Evolutionary conservation across 2,113 vertebrate genomes (phyloP).

Genomic region (Neolamprologus brichardi): DNA sequence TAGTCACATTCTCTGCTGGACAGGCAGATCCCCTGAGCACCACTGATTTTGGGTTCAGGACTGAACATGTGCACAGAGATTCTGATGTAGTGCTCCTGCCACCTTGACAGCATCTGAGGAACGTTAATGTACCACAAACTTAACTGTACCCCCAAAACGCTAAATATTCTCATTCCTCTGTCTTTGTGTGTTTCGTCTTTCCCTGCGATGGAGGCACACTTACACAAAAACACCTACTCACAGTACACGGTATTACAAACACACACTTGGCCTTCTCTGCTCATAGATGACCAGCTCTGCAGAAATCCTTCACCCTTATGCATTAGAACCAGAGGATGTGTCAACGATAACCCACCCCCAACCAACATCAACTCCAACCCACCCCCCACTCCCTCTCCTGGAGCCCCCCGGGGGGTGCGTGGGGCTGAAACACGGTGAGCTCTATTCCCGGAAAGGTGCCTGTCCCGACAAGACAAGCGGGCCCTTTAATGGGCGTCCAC

Average conservation of each 20-base stretch:
- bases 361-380: conserved; percentile 8
- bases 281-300: neutral
- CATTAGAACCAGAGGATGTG: conserved; percentile 44
- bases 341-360: conserved; percentile 47
- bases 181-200: neutral
- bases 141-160: neutral
- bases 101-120: neutral
- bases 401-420: conserved; percentile 47
- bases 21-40: conserved; percentile 18
- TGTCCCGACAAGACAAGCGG: conserved; percentile 70
- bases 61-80: neutral
- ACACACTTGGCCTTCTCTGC: neutral
- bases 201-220: neutral
- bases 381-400: conserved; percentile 23
- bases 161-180: neutral
- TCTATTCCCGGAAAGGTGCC: conserved; percentile 72
- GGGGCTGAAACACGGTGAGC: conserved; percentile 65
- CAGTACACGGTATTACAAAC: neutral
- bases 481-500: conserved; percentile 70
- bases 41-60: conserved; percentile 3
- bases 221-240: neutral
- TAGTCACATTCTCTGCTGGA: conserved; percentile 12
- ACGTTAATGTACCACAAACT: neutral
- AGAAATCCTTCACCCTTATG: conserved; percentile 25
- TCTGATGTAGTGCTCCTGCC: neutral